Evolutionary conservation across 2,888 invertebrate genomes (phyloP).

Genomic region (Glaucopsyche alexis): DNA sequence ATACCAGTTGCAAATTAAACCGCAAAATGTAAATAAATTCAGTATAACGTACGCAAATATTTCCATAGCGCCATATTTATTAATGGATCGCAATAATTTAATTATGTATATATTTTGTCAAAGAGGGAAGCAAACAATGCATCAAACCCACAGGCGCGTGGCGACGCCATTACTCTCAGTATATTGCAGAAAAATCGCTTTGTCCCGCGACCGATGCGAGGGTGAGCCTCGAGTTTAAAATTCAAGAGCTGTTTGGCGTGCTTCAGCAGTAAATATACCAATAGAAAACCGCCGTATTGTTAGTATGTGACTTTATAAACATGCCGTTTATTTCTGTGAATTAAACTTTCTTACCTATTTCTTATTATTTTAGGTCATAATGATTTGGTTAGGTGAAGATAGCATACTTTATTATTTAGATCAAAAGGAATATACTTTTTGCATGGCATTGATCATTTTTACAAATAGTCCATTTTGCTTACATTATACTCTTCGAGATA

Average conservation of each 20-base stretch:
- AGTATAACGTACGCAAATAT: constrained; percentile 10
- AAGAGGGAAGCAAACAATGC: constrained; percentile 24
- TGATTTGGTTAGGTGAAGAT: no score
- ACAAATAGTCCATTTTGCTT: no score
- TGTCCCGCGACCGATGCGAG: constrained; percentile 38
- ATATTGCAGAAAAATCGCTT: constrained; percentile 47
- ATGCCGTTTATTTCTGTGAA: not conserved
- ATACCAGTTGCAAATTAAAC: not conserved
- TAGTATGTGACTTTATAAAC: not conserved
- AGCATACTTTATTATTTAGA: no score
- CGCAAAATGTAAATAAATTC: constrained; percentile 1
- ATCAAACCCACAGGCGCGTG: constrained; percentile 32
- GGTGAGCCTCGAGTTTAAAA: constrained; percentile 39
- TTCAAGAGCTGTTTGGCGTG: constrained; percentile 36
- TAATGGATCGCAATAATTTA: constrained; percentile 23
- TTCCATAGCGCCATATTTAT: constrained; percentile 8
- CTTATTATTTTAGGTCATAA: no score
- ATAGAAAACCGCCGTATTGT: not conserved
- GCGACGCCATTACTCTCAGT: constrained; percentile 41
- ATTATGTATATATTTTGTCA: constrained; percentile 17
- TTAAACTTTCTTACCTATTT: no score
- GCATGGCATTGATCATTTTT: no score
- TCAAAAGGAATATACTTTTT: no score
- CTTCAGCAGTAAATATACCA: constrained; percentile 37
- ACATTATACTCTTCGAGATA: no score